phyloP scores from a whole-genome alignment of 2,113 vertebrate species.

The Syrmaticus mikado region DNA sequence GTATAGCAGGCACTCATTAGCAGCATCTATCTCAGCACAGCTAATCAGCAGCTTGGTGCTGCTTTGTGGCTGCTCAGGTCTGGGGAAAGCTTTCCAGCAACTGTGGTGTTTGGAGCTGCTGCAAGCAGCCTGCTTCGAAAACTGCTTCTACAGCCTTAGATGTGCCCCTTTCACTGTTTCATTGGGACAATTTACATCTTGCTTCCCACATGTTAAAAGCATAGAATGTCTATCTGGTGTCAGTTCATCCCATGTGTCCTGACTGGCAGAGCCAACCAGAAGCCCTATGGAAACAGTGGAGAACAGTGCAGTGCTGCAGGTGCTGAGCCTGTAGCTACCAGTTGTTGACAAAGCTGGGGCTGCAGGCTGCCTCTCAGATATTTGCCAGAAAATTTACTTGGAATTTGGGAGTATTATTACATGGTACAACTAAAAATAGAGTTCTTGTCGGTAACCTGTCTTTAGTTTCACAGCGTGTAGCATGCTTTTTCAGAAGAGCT shows the following conservation, averaged over 20 bases:
- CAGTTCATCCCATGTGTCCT: not conserved
- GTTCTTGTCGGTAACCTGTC: not conserved
- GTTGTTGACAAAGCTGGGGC: not conserved
- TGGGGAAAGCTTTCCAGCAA: not conserved
- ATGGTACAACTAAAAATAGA: not conserved
- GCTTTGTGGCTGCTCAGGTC: not conserved
- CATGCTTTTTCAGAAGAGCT: slow-evolving; percentile 1
- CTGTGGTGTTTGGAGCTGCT: not conserved
- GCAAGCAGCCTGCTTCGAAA: not conserved
- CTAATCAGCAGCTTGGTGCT: not conserved
- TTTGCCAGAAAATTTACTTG: slow-evolving; percentile 1
- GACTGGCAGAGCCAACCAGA: not conserved
- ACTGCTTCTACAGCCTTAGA: not conserved
- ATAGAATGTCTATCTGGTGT: not conserved
- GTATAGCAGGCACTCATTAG: not conserved
- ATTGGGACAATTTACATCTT: not conserved
- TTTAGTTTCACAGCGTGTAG: not conserved
- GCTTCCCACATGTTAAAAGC: not conserved
- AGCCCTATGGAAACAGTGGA: not conserved
- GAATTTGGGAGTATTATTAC: not conserved
- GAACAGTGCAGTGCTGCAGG: not conserved
- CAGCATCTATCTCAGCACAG: not conserved
- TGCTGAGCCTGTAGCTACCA: not conserved
- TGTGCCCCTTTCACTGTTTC: not conserved
- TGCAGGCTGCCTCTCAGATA: not conserved